Evolutionary conservation across 2,888 invertebrate species (phyloP).

Genomic region (Calliscelio sp.): DNA sequence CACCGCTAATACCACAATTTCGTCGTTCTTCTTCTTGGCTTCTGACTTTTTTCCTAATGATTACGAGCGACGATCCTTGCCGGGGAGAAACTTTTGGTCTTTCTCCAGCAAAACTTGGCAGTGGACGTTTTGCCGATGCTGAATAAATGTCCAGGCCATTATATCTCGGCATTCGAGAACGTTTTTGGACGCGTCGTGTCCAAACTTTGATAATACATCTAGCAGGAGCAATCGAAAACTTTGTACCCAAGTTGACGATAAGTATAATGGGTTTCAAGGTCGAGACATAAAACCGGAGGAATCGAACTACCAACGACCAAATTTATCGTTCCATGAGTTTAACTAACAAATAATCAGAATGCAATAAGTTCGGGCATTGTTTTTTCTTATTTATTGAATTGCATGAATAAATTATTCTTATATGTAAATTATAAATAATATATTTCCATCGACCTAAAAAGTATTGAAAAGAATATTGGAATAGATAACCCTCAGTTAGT

Average conservation of each 20-base stretch:
- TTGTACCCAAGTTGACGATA: constrained; percentile 63
- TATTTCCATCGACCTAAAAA: no score
- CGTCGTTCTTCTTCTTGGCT: constrained; percentile 77
- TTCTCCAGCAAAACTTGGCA: constrained; percentile 83
- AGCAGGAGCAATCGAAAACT: constrained; percentile 76
- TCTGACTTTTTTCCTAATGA: constrained; percentile 81
- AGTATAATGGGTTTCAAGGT: constrained; percentile 73
- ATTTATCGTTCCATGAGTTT: constrained; percentile 38
- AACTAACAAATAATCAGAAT: constrained; percentile 25
- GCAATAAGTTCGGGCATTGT: not conserved
- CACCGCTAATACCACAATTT: constrained; percentile 83
- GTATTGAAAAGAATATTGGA: no score
- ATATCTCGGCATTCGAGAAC: constrained; percentile 74
- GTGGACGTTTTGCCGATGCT: constrained; percentile 80
- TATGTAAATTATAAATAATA: no score
- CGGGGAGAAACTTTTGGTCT: constrained; percentile 82
- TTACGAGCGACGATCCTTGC: constrained; percentile 68
- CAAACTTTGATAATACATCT: constrained; percentile 82
- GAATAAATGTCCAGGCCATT: constrained; percentile 83
- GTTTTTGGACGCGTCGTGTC: constrained; percentile 64
- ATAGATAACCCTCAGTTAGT: no score
- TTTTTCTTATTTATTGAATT: not conserved
- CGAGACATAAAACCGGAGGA: constrained; percentile 33
- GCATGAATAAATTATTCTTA: no score
- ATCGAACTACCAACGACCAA: constrained; percentile 30